phyloP scores from a whole-genome alignment of 2,113 vertebrate species.

The Tursiops truncatus region DNA sequence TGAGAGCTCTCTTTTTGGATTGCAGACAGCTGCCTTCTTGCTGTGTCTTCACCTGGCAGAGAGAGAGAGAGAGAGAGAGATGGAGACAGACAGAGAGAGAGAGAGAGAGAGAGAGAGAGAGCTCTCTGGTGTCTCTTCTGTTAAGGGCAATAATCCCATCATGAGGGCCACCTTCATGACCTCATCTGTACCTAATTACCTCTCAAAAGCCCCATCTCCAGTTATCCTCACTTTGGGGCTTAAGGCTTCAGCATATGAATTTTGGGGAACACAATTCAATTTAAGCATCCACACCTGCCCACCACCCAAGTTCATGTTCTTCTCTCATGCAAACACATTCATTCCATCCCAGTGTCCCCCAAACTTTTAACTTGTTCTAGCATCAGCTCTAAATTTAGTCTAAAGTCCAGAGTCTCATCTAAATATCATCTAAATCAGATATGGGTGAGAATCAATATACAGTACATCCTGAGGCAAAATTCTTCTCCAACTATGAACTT shows the following conservation, averaged over 20 bases:
- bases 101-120: no score
- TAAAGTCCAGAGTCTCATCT: not conserved
- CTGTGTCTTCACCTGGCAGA: not conserved
- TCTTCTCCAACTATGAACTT: not conserved
- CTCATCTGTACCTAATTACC: not conserved
- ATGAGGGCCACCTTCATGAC: not conserved
- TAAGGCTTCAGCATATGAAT: not conserved
- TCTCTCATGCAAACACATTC: not conserved
- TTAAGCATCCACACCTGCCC: not conserved
- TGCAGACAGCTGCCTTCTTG: not conserved
- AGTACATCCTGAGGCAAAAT: not conserved
- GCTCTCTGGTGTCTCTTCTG: not conserved
- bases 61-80: not conserved
- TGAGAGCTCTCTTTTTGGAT: not conserved
- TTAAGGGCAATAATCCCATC: not conserved
- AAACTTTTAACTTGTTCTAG: not conserved
- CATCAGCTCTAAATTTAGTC: not conserved
- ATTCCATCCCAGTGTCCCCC: not conserved
- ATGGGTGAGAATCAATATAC: not conserved
- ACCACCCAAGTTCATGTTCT: not conserved
- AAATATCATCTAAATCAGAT: not conserved
- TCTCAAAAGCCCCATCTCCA: not conserved
- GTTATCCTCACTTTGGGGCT: no score
- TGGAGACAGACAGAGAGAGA: no score
- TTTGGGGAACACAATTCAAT: not conserved